Conservation (phyloP, 2,888 invertebrate genomes). For the Tiliacea citrago region DNA sequence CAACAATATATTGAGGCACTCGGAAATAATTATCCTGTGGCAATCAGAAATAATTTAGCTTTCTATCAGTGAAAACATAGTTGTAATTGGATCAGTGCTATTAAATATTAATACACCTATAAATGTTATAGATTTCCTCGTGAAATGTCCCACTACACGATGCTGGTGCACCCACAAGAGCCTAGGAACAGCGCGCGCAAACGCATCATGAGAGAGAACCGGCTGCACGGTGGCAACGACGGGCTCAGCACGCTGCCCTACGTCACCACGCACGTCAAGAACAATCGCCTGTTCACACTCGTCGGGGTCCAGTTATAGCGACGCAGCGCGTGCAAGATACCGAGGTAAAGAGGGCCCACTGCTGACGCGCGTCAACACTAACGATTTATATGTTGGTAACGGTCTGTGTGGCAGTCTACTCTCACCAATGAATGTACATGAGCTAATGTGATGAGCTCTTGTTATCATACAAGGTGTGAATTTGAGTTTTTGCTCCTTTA, state of each 20-base stretch:
- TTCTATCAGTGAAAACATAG: background rate
- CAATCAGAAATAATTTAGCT: background rate
- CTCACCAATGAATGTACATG: background rate
- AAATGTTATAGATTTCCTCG: slow-evolving; percentile 30
- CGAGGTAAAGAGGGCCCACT: background rate
- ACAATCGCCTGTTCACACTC: slow-evolving; percentile 79
- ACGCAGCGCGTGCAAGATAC: background rate
- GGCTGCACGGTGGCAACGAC: slow-evolving; percentile 61
- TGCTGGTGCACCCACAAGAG: slow-evolving; percentile 82
- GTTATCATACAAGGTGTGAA: slow-evolving; percentile 3
- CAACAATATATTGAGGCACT: no score
- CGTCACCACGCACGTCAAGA: slow-evolving; percentile 61
- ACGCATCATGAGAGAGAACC: slow-evolving; percentile 73
- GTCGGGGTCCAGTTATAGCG: slow-evolving; percentile 77
- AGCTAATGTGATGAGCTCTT: background rate
- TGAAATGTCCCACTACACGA: slow-evolving; percentile 74
- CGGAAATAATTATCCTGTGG: background rate
- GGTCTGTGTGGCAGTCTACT: background rate
- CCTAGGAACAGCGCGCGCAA: slow-evolving; percentile 72
- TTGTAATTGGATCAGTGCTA: background rate
- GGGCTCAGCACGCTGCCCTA: slow-evolving; percentile 73
- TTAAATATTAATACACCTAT: background rate
- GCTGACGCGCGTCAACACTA: background rate
- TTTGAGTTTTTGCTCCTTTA: background rate
- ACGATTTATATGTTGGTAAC: background rate